Evolutionary conservation across 2,113 vertebrate genomes (phyloP).

Genomic region (Catharus minimus): DNA sequence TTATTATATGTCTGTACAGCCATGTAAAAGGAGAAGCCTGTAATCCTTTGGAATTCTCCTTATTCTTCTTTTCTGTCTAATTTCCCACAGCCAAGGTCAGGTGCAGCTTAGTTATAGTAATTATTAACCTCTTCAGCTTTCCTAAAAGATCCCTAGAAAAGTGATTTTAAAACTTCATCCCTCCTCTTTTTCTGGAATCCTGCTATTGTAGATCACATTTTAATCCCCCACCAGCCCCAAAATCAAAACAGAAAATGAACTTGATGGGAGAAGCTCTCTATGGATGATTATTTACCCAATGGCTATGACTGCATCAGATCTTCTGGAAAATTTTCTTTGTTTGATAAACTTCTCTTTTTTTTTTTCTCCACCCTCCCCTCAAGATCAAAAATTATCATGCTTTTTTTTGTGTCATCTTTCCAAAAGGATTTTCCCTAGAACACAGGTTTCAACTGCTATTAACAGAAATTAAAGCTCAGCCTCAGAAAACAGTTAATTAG

Average conservation of each 20-base stretch:
- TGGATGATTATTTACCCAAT: background rate
- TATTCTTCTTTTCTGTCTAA: background rate
- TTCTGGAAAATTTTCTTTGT: background rate
- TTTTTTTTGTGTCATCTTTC: background rate
- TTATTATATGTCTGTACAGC: background rate
- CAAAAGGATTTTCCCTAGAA: background rate
- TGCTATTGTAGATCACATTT: background rate
- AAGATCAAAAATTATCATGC: background rate
- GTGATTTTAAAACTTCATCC: background rate
- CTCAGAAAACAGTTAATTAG: background rate
- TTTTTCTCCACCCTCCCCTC: accelerated
- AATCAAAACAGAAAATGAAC: background rate
- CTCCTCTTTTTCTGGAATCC: background rate
- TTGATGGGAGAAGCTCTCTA: background rate
- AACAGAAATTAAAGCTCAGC: background rate
- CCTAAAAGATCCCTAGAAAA: background rate
- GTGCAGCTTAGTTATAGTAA: background rate
- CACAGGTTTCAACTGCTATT: background rate
- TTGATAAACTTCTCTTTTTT: background rate
- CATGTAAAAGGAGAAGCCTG: background rate
- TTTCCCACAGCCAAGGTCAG: background rate
- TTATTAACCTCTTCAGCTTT: background rate
- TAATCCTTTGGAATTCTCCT: background rate
- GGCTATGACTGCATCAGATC: background rate
- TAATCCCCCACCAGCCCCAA: background rate